phyloP scores from a whole-genome alignment of 2,113 vertebrate species.

The Accipiter virgatus region DNA sequence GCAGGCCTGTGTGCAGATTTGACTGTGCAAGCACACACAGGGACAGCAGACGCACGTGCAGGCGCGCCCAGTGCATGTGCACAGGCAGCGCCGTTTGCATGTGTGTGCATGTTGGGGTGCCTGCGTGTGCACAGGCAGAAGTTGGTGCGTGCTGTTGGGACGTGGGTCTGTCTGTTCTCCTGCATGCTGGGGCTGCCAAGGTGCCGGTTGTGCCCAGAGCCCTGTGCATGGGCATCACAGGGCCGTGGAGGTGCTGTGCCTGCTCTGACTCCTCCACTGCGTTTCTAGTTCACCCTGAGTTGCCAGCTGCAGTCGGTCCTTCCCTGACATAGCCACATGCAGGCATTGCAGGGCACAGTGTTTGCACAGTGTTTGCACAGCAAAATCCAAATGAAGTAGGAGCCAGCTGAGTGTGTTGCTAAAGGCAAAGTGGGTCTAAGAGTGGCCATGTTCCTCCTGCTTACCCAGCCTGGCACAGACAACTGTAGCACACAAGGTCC shows the following conservation, averaged over 20 bases:
- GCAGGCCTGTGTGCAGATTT: background rate
- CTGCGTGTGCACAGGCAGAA: background rate
- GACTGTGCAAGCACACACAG: rapidly evolving
- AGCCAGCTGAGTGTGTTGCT: background rate
- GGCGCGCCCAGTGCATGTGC: rapidly evolving
- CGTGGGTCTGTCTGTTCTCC: background rate
- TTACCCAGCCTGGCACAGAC: background rate
- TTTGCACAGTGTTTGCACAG: background rate
- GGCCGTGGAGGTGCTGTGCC: background rate
- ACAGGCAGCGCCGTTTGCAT: rapidly evolving
- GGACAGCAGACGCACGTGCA: background rate
- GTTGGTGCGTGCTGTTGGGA: rapidly evolving
- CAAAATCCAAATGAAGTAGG: background rate
- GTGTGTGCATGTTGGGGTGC: rapidly evolving
- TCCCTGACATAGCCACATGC: rapidly evolving
- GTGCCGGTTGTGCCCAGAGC: background rate
- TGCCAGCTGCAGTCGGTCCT: background rate
- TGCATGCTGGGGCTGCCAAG: background rate
- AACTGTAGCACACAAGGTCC: background rate
- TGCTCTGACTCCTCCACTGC: background rate
- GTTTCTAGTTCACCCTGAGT: background rate
- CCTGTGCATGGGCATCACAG: rapidly evolving
- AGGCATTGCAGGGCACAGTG: background rate
- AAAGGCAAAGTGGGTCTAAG: background rate
- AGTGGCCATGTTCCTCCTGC: rapidly evolving